These are phyloP conservation scores for Drosophila kurseongensis DNA, from an alignment of 1,140 invertebrate genomes.

Conservation along the genomic window DNA sequence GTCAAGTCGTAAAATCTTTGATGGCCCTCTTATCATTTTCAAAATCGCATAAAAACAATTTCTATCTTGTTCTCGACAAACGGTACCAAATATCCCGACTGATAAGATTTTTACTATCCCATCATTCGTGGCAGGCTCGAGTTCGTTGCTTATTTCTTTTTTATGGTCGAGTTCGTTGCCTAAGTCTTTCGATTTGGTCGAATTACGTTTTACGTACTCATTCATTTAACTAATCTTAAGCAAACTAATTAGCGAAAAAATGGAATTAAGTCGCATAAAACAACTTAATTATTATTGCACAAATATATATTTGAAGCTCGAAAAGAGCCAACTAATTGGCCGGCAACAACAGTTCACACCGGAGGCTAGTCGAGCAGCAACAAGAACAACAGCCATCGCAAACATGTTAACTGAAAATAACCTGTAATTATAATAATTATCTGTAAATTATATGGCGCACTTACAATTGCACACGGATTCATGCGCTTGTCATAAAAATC, in stretches of 20 bases:
- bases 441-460: slow-evolving; percentile 81
- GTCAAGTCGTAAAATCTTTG: slow-evolving; percentile 8
- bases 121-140: background rate
- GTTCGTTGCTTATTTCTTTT: slow-evolving; percentile 1
- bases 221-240: slow-evolving; percentile 30
- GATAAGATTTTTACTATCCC: slow-evolving; percentile 3
- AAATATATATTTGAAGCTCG: slow-evolving; percentile 52
- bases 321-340: slow-evolving; percentile 58
- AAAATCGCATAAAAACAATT: slow-evolving; percentile 16
- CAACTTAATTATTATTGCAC: slow-evolving; percentile 55
- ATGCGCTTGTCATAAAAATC: slow-evolving; percentile 78
- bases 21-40: slow-evolving; percentile 13
- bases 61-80: slow-evolving; percentile 10
- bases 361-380: slow-evolving; percentile 49
- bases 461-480: slow-evolving; percentile 79
- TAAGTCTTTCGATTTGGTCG: slow-evolving; percentile 37
- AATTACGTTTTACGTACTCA: slow-evolving; percentile 4
- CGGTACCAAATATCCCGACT: background rate
- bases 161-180: slow-evolving; percentile 39
- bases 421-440: slow-evolving; percentile 82
- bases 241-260: slow-evolving; percentile 57
- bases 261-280: slow-evolving; percentile 60
- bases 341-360: slow-evolving; percentile 38
- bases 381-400: slow-evolving; percentile 27
- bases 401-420: slow-evolving; percentile 79